Evolutionary conservation across 2,888 invertebrate species (phyloP), one percentile per base, ranked within the genome.

Genomic region (Nineta flava): DNA sequence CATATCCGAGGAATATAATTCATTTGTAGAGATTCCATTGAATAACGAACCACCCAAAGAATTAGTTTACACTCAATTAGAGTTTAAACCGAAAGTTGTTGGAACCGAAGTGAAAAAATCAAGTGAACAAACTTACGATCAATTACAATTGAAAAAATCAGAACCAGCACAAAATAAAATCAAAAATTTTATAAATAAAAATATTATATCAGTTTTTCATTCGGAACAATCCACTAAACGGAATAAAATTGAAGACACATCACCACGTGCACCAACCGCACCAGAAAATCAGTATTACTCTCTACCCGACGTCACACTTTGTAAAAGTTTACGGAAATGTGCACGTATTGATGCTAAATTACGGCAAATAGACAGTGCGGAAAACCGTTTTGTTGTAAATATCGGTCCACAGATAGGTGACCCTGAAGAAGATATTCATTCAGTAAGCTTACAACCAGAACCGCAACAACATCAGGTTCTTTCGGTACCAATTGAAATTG

Each of bases 261-360:
- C 51, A 49, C 31, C 48, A 10, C 51, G 35, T 50, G 50, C 32
- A 44, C 52, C 46, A 45, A 72, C 73, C 31, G 63, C 79, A 53
- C 68, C 72, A 53, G 78, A 79, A 62, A 81, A 82, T 62, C 80
- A 81, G 61, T 83, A 79, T 59, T 76, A 78, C 63, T 82, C 82
- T 17, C 66, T 83, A 53, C 83, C 83, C 9, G 82, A 83, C 62
- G 77, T 82, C 45, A 78, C 79, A 50, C 77, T 79, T 19, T 76
- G 81, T 52, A 79, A 80, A 61, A 79, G 78, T 60, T 70, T 83
- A 53, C 74, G 79, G 57, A 80, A 79, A 60, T 81, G 78, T 51
- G 83, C 83, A 61, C 75, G 76, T 55, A 83, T 83, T 57, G 83
- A 83, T 62, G 76, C 77, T 50, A 81, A 82, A 61, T 63, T 83